Percentiles rank a stretch among this genome's conserved stretches.
phyloP scores from a whole-genome alignment of 2,888 invertebrate species.

The Tyria jacobaeae region DNA sequence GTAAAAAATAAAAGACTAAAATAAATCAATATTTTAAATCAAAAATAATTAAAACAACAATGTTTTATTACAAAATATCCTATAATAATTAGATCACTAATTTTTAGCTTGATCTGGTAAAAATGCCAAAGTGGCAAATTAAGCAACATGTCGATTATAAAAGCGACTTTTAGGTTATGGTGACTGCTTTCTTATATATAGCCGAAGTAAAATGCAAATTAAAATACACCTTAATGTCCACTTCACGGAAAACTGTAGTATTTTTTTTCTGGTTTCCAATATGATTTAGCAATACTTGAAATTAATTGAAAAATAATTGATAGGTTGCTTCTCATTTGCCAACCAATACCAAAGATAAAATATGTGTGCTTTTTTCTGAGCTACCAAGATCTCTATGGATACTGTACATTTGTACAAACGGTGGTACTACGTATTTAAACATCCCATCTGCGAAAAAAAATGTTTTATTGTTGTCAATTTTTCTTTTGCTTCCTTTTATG shows the following conservation, averaged over 20 bases:
- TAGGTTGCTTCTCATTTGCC: background rate
- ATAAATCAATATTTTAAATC: too few species aligned
- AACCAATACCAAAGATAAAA: background rate
- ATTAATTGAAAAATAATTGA: background rate
- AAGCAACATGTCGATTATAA: background rate
- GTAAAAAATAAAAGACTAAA: too few species aligned
- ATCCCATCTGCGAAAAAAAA: background rate
- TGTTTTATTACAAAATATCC: too few species aligned
- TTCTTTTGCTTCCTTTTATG: background rate
- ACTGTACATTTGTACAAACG: background rate
- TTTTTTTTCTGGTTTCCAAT: background rate
- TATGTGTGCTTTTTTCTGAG: background rate
- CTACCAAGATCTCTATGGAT: background rate
- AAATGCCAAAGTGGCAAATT: background rate
- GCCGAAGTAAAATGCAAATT: too few species aligned
- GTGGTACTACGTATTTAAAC: background rate
- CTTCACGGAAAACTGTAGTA: background rate
- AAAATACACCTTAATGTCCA: too few species aligned
- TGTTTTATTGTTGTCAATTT: background rate
- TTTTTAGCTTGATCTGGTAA: slow-evolving; percentile 1
- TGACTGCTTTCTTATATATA: background rate
- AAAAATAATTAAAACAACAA: too few species aligned
- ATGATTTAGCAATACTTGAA: background rate
- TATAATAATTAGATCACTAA: too few species aligned
- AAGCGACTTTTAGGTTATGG: background rate